These are phyloP conservation scores for Oryzias dopingdopingensis DNA, from an alignment of 2,797 vertebrate genomes.

Conservation along the genomic window DNA sequence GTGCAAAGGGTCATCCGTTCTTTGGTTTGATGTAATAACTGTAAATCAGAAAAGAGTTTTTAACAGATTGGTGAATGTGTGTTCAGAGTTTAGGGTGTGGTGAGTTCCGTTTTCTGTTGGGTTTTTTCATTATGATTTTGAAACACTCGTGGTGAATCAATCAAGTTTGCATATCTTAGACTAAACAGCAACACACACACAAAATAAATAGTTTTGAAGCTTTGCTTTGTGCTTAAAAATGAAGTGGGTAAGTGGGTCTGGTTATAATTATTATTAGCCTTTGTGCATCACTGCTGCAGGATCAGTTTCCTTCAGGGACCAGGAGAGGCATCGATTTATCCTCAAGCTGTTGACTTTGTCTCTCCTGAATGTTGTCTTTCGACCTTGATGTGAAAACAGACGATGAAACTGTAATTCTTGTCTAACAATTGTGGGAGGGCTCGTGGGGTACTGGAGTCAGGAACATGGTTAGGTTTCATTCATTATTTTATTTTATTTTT, in stretches of 20 bases:
- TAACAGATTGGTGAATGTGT: too few relatives aligned
- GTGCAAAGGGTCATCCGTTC: too few relatives aligned
- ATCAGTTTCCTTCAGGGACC: slow-evolving; percentile 54
- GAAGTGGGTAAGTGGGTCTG: slow-evolving; percentile 23
- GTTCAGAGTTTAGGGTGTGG: too few relatives aligned
- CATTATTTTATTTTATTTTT: background rate
- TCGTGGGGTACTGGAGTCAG: slow-evolving; percentile 15
- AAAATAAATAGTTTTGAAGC: slow-evolving; percentile 8
- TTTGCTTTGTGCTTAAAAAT: slow-evolving; percentile 13
- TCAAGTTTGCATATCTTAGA: background rate
- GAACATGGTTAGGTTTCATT: slow-evolving; percentile 9
- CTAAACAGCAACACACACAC: background rate
- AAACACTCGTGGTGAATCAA: too few relatives aligned
- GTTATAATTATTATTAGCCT: slow-evolving; percentile 54
- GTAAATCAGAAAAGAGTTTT: too few relatives aligned
- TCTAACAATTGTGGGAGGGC: slow-evolving; percentile 3
- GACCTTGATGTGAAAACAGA: slow-evolving; percentile 49
- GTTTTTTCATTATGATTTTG: too few relatives aligned
- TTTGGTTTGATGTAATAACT: too few relatives aligned
- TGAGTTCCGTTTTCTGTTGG: too few relatives aligned
- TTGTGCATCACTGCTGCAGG: slow-evolving; percentile 30
- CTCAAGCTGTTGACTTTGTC: slow-evolving; percentile 20
- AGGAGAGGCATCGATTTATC: slow-evolving; percentile 52
- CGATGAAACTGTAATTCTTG: slow-evolving; percentile 15
- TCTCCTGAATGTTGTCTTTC: slow-evolving; percentile 19